These are phyloP conservation scores for Trinectes maculatus DNA, from an alignment of 2,113 vertebrate species.

Conservation along the genomic window DNA sequence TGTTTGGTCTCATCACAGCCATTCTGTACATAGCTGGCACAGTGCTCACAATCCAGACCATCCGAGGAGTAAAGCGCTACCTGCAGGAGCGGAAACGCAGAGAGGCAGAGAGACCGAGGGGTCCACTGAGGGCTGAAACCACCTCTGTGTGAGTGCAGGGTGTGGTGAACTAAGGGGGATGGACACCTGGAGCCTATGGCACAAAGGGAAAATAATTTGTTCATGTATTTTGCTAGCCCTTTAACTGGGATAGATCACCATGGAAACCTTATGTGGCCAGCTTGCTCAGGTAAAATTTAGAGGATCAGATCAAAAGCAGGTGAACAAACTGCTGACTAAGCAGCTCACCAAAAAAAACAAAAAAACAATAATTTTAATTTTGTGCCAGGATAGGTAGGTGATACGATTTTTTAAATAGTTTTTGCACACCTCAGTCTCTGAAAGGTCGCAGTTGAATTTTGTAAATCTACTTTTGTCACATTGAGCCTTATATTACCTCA, in stretches of 20 bases:
- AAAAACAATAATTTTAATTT: too few species aligned
- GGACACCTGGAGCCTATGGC: not conserved
- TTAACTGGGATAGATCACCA: not conserved
- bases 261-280: not conserved
- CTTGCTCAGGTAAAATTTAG: too few species aligned
- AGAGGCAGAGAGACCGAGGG: slow-evolving; percentile 27
- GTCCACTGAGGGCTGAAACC: slow-evolving; percentile 44
- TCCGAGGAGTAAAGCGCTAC: slow-evolving; percentile 67
- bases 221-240: not conserved
- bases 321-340: not conserved
- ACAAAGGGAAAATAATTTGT: not conserved
- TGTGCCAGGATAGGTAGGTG: too few species aligned
- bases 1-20: slow-evolving; percentile 81
- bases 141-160: slow-evolving; percentile 60
- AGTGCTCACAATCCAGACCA: slow-evolving; percentile 73
- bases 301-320: not conserved
- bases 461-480: too few species aligned
- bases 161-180: not conserved
- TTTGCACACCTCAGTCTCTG: not conserved
- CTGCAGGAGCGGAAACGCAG: slow-evolving; percentile 46
- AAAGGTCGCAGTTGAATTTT: not conserved
- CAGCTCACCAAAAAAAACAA: not conserved
- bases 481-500: too few species aligned
- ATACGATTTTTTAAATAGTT: too few species aligned
- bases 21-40: slow-evolving; percentile 79